Evolutionary conservation across 2,797 vertebrate genomes (phyloP).

Genomic region (Trachops cirrhosus): DNA sequence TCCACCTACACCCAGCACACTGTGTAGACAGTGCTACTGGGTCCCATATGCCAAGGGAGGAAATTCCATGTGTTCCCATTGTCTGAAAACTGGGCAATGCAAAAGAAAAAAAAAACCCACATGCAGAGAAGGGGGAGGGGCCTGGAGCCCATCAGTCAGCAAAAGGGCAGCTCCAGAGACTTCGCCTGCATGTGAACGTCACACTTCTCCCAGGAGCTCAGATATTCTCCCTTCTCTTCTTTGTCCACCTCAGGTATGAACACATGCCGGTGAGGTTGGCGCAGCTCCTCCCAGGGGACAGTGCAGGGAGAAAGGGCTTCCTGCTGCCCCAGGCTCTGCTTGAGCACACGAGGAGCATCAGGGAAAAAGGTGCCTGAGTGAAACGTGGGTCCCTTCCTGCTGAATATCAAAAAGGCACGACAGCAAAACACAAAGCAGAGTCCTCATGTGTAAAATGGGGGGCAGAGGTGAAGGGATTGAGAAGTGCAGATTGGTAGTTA

Average conservation of each 20-base stretch:
- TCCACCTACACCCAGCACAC: rapidly evolving
- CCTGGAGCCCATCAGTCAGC: background rate
- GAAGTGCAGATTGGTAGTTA: background rate
- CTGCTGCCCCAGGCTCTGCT: background rate
- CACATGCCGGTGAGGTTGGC: background rate
- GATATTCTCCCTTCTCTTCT: background rate
- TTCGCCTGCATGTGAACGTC: background rate
- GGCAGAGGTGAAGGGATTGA: background rate
- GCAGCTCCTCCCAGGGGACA: no score
- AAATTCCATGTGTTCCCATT: background rate
- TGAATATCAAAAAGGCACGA: background rate
- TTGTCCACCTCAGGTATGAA: background rate
- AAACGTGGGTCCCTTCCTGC: background rate
- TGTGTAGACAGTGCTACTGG: background rate
- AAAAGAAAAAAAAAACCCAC: background rate
- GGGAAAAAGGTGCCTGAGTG: background rate
- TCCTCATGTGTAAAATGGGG: background rate
- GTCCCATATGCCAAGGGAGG: background rate
- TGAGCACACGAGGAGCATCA: background rate
- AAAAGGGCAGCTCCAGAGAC: background rate
- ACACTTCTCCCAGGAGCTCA: background rate
- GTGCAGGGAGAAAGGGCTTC: background rate
- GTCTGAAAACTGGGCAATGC: background rate
- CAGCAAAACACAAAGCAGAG: background rate
- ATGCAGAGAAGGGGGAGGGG: background rate